Evolutionary conservation across 2,113 vertebrate species (phyloP), one percentile per base, ranked within the genome.

Genomic region (Protomyctophum bolini): DNA sequence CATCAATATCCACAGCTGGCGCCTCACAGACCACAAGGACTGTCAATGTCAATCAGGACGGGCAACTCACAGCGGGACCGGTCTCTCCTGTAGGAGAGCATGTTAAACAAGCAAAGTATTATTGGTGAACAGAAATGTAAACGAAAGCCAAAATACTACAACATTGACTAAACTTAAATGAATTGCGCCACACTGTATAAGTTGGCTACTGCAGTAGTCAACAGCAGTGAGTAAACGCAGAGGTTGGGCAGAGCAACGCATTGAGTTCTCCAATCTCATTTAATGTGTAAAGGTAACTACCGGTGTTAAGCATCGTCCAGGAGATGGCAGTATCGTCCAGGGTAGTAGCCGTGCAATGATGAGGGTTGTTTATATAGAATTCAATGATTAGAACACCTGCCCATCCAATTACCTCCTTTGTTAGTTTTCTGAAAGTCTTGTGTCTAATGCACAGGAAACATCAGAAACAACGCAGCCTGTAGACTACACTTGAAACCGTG

Each of bases 281-380:
- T 9, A 7, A 52, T 21, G 21, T 21, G 21, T 52, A 10, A 52
- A 52, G 51, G 51, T 12, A 52, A 52, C 10, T 52, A 11, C 10
- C 6, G 51, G 51, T 12, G 4, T 41, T 60, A 48, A 63, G 65
- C 60, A 2, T 66, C 21, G 0, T 61, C 88, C 92, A 87, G 73
- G 33, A 91, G 91, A 78, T 89, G 85, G 82, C 81, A 86, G 79
- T 88, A 78, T 80, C 82, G 33, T 48, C 14, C 49, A 66, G 61
- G 46, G 33, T 57, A 45, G 28, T 15, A 11, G 56, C 6, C n/a
- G n/a, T n/a, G n/a, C 51, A 54, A 12, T 12, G 10, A 12, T 12
- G 15, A 56, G 49, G 29, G 3, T 54, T 59, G 47, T 75, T 64
- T 21, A 21, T 21, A 73, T 72, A 52, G 63, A 62, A 82, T 41